phyloP scores from a whole-genome alignment of 1,140 invertebrate species.

The Brachionus asplanchnoidis region DNA sequence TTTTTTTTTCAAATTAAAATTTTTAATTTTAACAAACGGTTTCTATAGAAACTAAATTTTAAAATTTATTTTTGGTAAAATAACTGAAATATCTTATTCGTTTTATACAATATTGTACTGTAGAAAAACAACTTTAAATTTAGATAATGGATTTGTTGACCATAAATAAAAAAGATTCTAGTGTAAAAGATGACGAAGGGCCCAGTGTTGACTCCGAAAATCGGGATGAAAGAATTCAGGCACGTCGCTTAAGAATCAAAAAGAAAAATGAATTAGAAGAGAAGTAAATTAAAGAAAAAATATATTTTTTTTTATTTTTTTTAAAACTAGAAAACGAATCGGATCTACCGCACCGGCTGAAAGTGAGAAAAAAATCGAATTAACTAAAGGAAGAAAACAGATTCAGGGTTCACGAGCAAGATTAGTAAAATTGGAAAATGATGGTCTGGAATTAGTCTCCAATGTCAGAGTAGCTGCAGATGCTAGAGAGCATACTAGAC shows the following conservation, averaged over 20 bases:
- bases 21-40: not conserved
- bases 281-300: conserved; percentile 43
- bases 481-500: conserved; percentile 51
- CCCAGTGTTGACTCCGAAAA: conserved; percentile 54
- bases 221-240: conserved; percentile 53
- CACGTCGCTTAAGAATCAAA: conserved; percentile 50
- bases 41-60: conserved; percentile 1
- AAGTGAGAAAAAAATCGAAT: conserved; percentile 50
- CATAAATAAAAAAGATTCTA: conserved; percentile 26
- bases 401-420: conserved; percentile 53
- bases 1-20: not conserved
- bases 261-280: conserved; percentile 50
- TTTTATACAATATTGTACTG: not conserved
- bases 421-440: conserved; percentile 52
- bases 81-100: not conserved
- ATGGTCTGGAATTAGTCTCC: conserved; percentile 54
- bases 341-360: not conserved
- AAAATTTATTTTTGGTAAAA: not conserved
- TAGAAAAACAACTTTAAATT: not conserved
- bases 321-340: not conserved
- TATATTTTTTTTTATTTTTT: not conserved
- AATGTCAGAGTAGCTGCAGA: conserved; percentile 56
- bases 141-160: conserved; percentile 40
- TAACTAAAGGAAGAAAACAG: conserved; percentile 54
- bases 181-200: conserved; percentile 52